Conservation (phyloP, 2,888 invertebrate species). For the Chloroclystis v-ata region DNA sequence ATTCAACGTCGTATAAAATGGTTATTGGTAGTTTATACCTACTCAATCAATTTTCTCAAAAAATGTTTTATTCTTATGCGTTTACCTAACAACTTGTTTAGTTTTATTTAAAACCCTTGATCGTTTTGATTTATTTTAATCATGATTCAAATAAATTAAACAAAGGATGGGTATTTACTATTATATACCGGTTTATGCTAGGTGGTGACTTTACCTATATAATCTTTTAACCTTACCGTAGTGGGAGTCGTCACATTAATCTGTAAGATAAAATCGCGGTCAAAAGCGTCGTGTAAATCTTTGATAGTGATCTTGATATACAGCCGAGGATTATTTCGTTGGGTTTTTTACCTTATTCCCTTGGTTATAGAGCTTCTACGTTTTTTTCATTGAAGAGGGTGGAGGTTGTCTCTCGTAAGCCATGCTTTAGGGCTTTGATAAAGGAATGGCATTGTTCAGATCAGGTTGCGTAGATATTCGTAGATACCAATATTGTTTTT, state of each 20-base stretch:
- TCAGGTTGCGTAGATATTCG: constrained; percentile 31
- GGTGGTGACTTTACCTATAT: constrained; percentile 50
- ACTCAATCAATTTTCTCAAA: constrained; percentile 22
- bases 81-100: not conserved
- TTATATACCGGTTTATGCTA: constrained; percentile 5
- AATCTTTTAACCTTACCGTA: constrained; percentile 44
- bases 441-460: constrained; percentile 38
- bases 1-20: constrained; percentile 21
- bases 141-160: not conserved
- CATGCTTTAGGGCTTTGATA: constrained; percentile 32
- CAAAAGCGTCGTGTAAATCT: constrained; percentile 61
- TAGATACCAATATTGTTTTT: constrained; percentile 30
- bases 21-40: constrained; percentile 27
- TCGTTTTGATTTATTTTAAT: too few species aligned
- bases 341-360: constrained; percentile 17
- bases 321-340: constrained; percentile 28
- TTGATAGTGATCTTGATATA: constrained; percentile 70
- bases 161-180: too few species aligned
- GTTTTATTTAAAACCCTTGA: too few species aligned
- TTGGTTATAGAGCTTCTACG: constrained; percentile 10
- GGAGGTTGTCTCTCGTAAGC: constrained; percentile 23
- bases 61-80: constrained; percentile 16
- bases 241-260: constrained; percentile 63
- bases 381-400: constrained; percentile 17
- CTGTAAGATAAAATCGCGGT: constrained; percentile 66